A percentile compares a stretch with the other conserved stretches of the same genome.
Evolutionary conservation across 2,113 vertebrate species (phyloP).

Genomic region (Neogobius melanostomus): DNA sequence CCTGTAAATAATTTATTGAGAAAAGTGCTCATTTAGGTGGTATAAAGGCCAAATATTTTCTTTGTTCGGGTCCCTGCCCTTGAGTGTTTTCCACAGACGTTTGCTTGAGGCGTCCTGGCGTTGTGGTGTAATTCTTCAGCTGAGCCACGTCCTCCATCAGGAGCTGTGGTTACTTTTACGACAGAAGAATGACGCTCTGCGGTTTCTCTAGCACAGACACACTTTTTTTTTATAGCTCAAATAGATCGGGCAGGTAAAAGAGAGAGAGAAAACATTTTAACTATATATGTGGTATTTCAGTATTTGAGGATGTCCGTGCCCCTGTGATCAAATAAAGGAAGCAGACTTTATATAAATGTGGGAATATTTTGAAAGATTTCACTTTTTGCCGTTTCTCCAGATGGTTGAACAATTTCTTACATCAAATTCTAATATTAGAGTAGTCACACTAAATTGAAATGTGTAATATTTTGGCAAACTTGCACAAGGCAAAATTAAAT

Average conservation of each 20-base stretch:
- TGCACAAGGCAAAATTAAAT: not conserved
- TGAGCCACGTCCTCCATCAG: conserved; percentile 18
- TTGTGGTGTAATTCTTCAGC: conserved; percentile 29
- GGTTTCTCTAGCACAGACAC: conserved; percentile 48
- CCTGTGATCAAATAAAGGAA: not conserved
- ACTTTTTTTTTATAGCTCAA: conserved; percentile 41
- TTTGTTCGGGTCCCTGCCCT: conserved; percentile 5
- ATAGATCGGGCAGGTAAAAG: conserved; percentile 36
- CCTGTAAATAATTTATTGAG: no score
- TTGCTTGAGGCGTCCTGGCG: conserved; percentile 10
- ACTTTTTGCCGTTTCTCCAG: conserved; percentile 1
- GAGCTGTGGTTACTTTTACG: conserved; percentile 34
- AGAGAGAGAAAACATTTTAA: conserved; percentile 20
- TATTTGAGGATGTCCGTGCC: not conserved
- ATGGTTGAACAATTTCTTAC: not conserved
- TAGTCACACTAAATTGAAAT: not conserved
- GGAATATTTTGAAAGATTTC: not conserved
- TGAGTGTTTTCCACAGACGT: conserved; percentile 22
- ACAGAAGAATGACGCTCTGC: conserved; percentile 32
- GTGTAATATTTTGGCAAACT: not conserved
- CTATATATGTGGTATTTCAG: conserved; percentile 20
- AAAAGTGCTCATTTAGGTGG: not conserved
- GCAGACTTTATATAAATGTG: not conserved
- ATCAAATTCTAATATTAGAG: not conserved
- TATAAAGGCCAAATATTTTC: not conserved